Conservation (phyloP, 2,888 invertebrate species). For the Himalopsyche japonica region DNA sequence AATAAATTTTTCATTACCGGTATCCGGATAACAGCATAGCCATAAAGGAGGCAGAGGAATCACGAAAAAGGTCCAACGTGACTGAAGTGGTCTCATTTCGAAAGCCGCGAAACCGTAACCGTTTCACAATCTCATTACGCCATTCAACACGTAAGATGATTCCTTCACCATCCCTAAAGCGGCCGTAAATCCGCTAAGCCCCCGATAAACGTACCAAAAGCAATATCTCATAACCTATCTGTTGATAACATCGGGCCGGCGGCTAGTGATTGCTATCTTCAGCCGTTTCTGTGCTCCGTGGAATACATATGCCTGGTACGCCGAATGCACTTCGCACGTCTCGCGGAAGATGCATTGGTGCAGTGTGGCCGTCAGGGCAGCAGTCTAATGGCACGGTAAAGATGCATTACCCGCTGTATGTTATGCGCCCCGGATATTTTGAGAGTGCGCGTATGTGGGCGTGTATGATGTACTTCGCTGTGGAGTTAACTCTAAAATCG, state of each 20-base stretch:
- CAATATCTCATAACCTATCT: constrained; percentile 33
- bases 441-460: background rate
- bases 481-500: background rate
- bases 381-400: constrained; percentile 14
- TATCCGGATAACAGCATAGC: background rate
- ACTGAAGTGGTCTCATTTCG: background rate
- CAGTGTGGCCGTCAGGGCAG: constrained; percentile 11
- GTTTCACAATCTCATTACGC: background rate
- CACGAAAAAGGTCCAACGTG: background rate
- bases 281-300: constrained; percentile 11
- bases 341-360: constrained; percentile 22
- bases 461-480: background rate
- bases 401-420: constrained; percentile 7
- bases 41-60: background rate
- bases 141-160: background rate
- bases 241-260: constrained; percentile 19
- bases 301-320: constrained; percentile 19
- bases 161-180: constrained; percentile 13
- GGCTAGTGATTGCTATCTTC: constrained; percentile 25
- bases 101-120: background rate
- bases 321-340: constrained; percentile 37
- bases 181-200: constrained; percentile 19
- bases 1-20: background rate
- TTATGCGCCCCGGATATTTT: constrained; percentile 7
- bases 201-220: background rate